These are phyloP conservation scores for Nothoprocta pentlandii DNA, from an alignment of 2,113 vertebrate genomes.

Conservation along the genomic window DNA sequence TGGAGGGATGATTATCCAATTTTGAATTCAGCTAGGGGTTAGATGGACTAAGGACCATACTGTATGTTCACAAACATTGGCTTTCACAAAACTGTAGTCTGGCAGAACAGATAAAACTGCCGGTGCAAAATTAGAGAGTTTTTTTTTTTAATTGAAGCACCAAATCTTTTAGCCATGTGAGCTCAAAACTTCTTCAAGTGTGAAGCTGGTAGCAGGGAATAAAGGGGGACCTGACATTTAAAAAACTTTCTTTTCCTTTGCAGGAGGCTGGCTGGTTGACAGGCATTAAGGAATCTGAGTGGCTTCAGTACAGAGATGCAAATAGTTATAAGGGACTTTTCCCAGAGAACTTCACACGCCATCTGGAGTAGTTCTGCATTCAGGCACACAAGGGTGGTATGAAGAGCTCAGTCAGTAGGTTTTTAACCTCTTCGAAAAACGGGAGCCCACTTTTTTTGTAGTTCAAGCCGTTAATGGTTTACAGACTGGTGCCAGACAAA, in stretches of 20 bases:
- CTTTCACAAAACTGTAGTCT: neutral
- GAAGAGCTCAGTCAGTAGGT: slow-evolving; percentile 49
- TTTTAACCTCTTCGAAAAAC: slow-evolving; percentile 71
- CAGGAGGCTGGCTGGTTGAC: slow-evolving; percentile 98
- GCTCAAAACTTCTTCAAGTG: neutral
- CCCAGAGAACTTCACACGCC: slow-evolving; percentile 93
- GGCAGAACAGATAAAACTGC: neutral
- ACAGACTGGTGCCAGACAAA: slow-evolving; percentile 72
- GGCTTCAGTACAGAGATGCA: slow-evolving; percentile 83
- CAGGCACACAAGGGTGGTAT: neutral
- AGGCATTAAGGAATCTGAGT: slow-evolving; percentile 90
- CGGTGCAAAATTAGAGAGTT: neutral
- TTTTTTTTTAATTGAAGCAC: neutral
- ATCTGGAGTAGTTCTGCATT: slow-evolving; percentile 78
- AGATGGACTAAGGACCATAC: neutral
- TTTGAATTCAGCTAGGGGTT: neutral
- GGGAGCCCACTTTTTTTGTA: slow-evolving; percentile 71
- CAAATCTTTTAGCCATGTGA: neutral
- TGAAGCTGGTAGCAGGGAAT: neutral
- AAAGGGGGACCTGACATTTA: neutral
- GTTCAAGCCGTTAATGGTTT: slow-evolving; percentile 59
- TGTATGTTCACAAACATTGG: accelerated
- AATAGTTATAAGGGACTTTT: slow-evolving; percentile 90
- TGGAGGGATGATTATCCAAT: neutral
- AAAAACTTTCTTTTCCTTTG: slow-evolving; percentile 57